Evolutionary conservation across 1,140 invertebrate genomes (phyloP).

Genomic region (Protaetia brevitarsis): DNA sequence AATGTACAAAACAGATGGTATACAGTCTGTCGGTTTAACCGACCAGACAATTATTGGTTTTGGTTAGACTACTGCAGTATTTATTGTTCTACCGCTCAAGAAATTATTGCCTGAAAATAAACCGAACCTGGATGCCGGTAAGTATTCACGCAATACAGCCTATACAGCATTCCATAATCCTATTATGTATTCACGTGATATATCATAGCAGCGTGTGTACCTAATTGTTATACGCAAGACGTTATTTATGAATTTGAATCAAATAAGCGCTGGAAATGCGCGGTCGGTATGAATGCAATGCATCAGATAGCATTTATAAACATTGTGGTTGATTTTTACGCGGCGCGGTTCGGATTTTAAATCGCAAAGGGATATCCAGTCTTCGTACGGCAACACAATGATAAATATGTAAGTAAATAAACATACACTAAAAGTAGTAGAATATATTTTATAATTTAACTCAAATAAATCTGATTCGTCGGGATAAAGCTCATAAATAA

Average conservation of each 20-base stretch:
- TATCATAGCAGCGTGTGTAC: background rate
- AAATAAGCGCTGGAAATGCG: conserved; percentile 8
- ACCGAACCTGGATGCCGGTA: background rate
- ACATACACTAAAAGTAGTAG: conserved; percentile 19
- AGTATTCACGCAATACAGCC: background rate
- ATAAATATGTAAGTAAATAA: conserved; percentile 23
- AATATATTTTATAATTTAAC: conserved; percentile 30
- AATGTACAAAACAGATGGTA: no score
- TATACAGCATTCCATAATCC: background rate
- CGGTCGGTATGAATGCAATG: background rate
- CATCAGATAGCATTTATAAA: conserved; percentile 17
- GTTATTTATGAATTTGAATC: conserved; percentile 18
- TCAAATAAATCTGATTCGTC: conserved; percentile 31
- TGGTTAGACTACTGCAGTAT: background rate
- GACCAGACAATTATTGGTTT: background rate
- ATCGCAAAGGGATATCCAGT: conserved; percentile 17
- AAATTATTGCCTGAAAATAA: background rate
- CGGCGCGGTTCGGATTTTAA: background rate
- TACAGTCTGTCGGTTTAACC: no score
- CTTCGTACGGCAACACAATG: background rate
- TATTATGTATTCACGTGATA: conserved; percentile 13
- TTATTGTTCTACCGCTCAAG: background rate
- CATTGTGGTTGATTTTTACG: background rate
- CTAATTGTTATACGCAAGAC: conserved; percentile 16
- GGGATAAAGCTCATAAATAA: conserved; percentile 35